Base-by-base conservation (phyloP, 2,113 vertebrate genomes). In the Oncorhynchus nerka region DNA sequence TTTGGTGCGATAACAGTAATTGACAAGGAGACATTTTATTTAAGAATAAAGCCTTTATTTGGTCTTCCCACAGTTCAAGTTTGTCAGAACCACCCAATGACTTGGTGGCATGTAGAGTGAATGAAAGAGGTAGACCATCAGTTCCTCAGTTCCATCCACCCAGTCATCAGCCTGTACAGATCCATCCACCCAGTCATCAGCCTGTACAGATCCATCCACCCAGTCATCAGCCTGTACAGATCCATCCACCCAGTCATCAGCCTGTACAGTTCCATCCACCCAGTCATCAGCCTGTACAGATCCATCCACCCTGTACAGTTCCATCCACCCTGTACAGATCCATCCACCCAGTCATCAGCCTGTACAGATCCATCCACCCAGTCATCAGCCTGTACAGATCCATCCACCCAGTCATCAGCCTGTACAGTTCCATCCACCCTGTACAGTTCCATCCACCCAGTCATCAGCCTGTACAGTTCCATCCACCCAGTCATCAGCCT, bases 1-100 rank as follows among this genome's bases (percentile, higher is more conserved):
- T 20, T 32, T 32, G 24, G 70, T 57, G 66, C 22, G 7, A 67
- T 5, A 20, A 28, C 9, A 51, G 45, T n/a, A 30, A 51, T 57
- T 34, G 4, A 51, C 26, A 75, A 49, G 64, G 61, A 61, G 1
- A n/a, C 34, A 5, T 70, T 65, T 26, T 80, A 81, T 59, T 84
- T 85, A 90, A 92, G 87, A 91, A 91, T 89, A 90, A 90, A 92
- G 89, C 89, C 84, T 91, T 92, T 92, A 92, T 89, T 91, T 85
- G 86, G 80, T 88, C 85, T 89, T 91, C 89, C 88, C 84, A 87
- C 81, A 88, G 87, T 91, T 92, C 90, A 93, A 93, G 90, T 93
- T 90, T 88, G 84, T 91, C 89, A 84, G 79, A 89, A 74, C 88
- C 88, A 89, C 89, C 85, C 74, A 84, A 77, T 83, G 80, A 89